phyloP scores from a whole-genome alignment of 1,140 invertebrate species.

The Pachyrhynchus sulphureomaculatus region DNA sequence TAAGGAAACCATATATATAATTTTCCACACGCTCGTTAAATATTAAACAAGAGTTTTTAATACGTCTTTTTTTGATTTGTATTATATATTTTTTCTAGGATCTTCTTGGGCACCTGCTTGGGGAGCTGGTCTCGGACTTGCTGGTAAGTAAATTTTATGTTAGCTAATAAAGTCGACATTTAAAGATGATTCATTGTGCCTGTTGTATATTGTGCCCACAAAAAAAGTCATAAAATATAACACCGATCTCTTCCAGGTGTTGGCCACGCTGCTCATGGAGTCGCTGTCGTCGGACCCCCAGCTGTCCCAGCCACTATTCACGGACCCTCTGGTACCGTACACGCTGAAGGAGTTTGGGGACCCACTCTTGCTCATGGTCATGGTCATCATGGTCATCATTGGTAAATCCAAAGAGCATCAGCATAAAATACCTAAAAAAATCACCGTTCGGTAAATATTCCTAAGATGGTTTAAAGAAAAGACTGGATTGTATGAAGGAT shows the following conservation, averaged over 20 bases:
- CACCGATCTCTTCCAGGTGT: neutral
- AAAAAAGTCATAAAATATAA: no score
- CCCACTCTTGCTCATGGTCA: slow-evolving; percentile 31
- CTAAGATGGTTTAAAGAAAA: neutral
- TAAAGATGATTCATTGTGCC: no score
- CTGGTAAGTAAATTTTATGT: no score
- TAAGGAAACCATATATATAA: no score
- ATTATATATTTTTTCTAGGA: no score
- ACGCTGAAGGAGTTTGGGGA: slow-evolving; percentile 31
- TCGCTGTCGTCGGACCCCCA: slow-evolving; percentile 29
- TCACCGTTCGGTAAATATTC: slow-evolving; percentile 17
- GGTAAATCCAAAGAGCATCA: slow-evolving; percentile 6
- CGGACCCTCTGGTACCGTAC: slow-evolving; percentile 17
- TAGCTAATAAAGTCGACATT: no score
- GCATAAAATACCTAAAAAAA: neutral
- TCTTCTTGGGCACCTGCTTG: no score
- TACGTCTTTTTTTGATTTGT: no score
- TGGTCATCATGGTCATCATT: slow-evolving; percentile 27
- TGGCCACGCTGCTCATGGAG: slow-evolving; percentile 19
- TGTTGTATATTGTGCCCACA: no score
- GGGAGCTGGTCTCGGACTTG: neutral
- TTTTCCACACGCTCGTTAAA: no score
- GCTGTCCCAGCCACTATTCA: slow-evolving; percentile 24
- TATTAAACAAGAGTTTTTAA: no score
- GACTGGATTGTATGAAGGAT: neutral